Evolutionary conservation across 2,888 invertebrate genomes (phyloP).

Genomic region (Drosophila formosana): DNA sequence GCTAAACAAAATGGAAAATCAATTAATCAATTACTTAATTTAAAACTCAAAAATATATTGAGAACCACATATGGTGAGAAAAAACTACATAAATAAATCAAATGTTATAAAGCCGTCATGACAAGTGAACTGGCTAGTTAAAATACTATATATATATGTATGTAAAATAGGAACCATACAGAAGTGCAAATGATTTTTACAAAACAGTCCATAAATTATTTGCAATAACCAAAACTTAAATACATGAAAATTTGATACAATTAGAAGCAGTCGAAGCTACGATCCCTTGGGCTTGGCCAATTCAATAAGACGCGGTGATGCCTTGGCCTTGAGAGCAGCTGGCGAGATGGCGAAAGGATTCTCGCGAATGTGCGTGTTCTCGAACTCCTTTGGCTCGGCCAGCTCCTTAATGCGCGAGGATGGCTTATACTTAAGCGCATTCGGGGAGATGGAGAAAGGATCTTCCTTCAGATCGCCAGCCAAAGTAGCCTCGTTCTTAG

Average conservation of each 20-base stretch:
- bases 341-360: slow-evolving; percentile 86
- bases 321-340: slow-evolving; percentile 86
- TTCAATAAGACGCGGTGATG: slow-evolving; percentile 85
- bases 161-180: background rate
- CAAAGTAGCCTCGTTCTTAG: slow-evolving; percentile 72
- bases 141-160: background rate
- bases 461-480: slow-evolving; percentile 85
- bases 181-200: background rate
- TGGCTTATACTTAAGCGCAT: slow-evolving; percentile 86
- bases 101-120: slow-evolving; percentile 18
- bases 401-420: slow-evolving; percentile 85
- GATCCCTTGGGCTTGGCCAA: slow-evolving; percentile 85
- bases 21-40: slow-evolving; percentile 13
- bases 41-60: slow-evolving; percentile 42
- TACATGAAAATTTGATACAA: slow-evolving; percentile 13
- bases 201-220: slow-evolving; percentile 35
- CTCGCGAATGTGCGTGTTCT: slow-evolving; percentile 84
- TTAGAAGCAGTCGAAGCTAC: slow-evolving; percentile 5
- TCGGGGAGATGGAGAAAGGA: slow-evolving; percentile 85
- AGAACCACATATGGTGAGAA: slow-evolving; percentile 36
- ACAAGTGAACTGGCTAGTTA: slow-evolving; percentile 37
- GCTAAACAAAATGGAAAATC: slow-evolving; percentile 19
- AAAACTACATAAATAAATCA: slow-evolving; percentile 30
- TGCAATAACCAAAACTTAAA: slow-evolving; percentile 24
- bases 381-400: slow-evolving; percentile 85